Percentiles rank a stretch among this genome's conserved stretches.
Evolutionary conservation across 1,140 invertebrate genomes (phyloP).

Genomic region (Tribolium castaneum): DNA sequence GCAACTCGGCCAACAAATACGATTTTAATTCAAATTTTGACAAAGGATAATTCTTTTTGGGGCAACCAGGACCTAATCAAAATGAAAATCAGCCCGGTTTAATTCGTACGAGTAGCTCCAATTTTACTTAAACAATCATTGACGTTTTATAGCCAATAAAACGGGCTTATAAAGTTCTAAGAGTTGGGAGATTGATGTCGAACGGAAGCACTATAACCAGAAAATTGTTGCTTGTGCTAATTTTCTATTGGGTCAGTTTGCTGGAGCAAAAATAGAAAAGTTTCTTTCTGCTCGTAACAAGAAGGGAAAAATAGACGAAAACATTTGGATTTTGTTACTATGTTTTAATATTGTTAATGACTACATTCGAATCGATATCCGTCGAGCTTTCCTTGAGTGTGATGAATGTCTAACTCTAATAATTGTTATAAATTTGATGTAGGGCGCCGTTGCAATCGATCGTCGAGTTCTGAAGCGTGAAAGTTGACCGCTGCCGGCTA

Average conservation of each 20-base stretch:
- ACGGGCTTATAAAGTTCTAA: not conserved
- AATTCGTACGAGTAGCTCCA: not conserved
- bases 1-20: not conserved
- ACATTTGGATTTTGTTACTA: no score
- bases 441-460: not conserved
- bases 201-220: not conserved
- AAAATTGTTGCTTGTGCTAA: not conserved
- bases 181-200: not conserved
- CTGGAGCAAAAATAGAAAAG: no score
- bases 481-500: not conserved
- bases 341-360: not conserved
- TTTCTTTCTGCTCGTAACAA: no score
- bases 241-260: not conserved
- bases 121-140: not conserved
- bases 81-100: not conserved
- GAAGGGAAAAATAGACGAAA: no score
- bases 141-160: not conserved
- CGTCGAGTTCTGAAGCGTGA: not conserved
- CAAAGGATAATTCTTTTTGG: not conserved
- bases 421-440: conserved; percentile 2
- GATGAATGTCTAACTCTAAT: not conserved
- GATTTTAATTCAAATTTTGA: conserved; percentile 1
- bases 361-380: not conserved
- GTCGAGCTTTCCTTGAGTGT: not conserved
- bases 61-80: not conserved